Conservation (phyloP, 2,888 invertebrate genomes). For the Phaonia tiefii region DNA sequence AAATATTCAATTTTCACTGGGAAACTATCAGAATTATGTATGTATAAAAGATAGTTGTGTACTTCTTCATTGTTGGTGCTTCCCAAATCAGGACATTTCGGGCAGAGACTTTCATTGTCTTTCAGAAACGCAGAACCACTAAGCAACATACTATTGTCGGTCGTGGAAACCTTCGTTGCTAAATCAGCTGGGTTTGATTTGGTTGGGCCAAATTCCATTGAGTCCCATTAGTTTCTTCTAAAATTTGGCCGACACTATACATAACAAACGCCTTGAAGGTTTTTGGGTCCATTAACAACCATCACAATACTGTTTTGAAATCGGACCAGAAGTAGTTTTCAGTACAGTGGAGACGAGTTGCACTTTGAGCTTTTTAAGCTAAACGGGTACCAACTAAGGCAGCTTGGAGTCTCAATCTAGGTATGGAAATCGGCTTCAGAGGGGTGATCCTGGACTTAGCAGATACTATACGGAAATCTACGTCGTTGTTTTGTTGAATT, state of each 20-base stretch:
- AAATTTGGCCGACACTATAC: conserved; percentile 36
- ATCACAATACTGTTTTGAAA: conserved; percentile 51
- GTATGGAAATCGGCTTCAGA: conserved; percentile 51
- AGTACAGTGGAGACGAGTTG: background rate
- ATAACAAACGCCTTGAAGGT: conserved; percentile 2
- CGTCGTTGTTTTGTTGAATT: conserved; percentile 18
- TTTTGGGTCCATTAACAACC: conserved; percentile 8
- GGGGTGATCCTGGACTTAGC: conserved; percentile 39
- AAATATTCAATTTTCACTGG: background rate
- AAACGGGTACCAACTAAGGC: conserved; percentile 27
- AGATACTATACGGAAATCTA: conserved; percentile 14
- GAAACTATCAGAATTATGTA: too few relatives aligned
- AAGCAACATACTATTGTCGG: conserved; percentile 8
- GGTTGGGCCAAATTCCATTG: conserved; percentile 41
- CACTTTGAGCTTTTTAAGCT: conserved; percentile 30
- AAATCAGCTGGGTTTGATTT: conserved; percentile 60
- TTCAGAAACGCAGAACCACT: conserved; percentile 21
- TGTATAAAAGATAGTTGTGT: background rate
- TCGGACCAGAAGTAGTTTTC: conserved; percentile 42
- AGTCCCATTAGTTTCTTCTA: conserved; percentile 7
- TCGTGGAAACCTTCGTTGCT: background rate
- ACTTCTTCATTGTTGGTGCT: conserved; percentile 11
- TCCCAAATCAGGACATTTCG: conserved; percentile 16
- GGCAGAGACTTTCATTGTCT: background rate
- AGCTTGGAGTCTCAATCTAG: conserved; percentile 38